A percentile compares a stretch with the other conserved stretches of the same genome.
These are phyloP conservation scores for Limanda limanda DNA, from an alignment of 2,113 vertebrate genomes.

Conservation along the genomic window DNA sequence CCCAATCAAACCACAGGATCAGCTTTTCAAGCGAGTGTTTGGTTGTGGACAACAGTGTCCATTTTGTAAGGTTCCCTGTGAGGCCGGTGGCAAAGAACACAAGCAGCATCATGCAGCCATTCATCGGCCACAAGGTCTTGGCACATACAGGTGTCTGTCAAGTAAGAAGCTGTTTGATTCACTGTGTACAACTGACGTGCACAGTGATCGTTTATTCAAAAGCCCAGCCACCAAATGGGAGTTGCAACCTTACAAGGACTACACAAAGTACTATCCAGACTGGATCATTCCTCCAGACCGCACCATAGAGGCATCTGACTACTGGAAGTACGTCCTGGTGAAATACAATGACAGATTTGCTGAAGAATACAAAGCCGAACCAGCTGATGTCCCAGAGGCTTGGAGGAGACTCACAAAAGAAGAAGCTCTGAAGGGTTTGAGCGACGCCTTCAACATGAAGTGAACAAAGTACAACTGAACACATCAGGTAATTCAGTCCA, in stretches of 20 bases:
- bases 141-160: not conserved
- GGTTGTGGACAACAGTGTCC: constrained; percentile 80
- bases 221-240: accelerated
- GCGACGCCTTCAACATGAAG: constrained; percentile 48
- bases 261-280: constrained; percentile 58
- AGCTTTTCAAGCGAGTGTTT: constrained; percentile 66
- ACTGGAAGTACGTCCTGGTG: constrained; percentile 74
- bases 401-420: constrained; percentile 57
- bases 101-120: constrained; percentile 53
- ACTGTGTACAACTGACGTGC: constrained; percentile 63
- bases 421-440: constrained; percentile 52
- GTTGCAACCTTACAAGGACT: constrained; percentile 54
- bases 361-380: not conserved
- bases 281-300: constrained; percentile 77
- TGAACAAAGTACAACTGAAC: not conserved
- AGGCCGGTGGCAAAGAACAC: constrained; percentile 70
- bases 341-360: constrained; percentile 70
- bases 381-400: constrained; percentile 56
- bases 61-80: constrained; percentile 81
- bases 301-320: constrained; percentile 67
- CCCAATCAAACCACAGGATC: constrained; percentile 64
- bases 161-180: not conserved
- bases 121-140: constrained; percentile 70
- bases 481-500: not conserved
- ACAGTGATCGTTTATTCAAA: accelerated